Percentiles rank a stretch among this genome's conserved stretches.
phyloP scores from a whole-genome alignment of 2,113 vertebrate genomes.

The Conger conger region DNA sequence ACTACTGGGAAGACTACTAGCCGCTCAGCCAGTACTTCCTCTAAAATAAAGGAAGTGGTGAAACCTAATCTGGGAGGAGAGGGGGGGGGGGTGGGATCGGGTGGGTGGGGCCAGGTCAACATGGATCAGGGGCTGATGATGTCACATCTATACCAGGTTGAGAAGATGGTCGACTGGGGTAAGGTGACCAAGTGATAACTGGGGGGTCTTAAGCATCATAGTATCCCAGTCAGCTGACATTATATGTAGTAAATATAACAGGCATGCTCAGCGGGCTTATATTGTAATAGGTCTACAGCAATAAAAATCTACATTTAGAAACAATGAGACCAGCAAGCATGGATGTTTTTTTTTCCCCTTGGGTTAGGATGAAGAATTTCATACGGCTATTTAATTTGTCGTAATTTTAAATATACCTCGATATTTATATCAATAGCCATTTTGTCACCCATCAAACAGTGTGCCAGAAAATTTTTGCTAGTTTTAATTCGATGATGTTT shows the following conservation, averaged over 20 bases:
- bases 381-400: background rate
- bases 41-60: constrained; percentile 13
- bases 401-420: background rate
- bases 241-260: constrained; percentile 14
- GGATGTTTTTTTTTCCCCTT: background rate
- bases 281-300: background rate
- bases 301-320: background rate
- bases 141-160: constrained; percentile 14
- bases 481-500: background rate
- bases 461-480: background rate
- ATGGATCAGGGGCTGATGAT: background rate
- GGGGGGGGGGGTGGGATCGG: background rate
- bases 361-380: background rate
- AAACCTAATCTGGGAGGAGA: background rate
- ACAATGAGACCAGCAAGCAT: background rate
- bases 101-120: background rate
- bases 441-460: background rate
- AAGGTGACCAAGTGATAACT: background rate
- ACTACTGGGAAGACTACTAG: background rate
- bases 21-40: background rate
- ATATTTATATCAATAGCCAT: background rate
- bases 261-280: constrained; percentile 15
- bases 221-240: constrained; percentile 19
- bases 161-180: background rate
- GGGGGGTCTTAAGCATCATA: background rate